Conservation (phyloP, 2,113 vertebrate genomes). For the Apteryx owenii region DNA sequence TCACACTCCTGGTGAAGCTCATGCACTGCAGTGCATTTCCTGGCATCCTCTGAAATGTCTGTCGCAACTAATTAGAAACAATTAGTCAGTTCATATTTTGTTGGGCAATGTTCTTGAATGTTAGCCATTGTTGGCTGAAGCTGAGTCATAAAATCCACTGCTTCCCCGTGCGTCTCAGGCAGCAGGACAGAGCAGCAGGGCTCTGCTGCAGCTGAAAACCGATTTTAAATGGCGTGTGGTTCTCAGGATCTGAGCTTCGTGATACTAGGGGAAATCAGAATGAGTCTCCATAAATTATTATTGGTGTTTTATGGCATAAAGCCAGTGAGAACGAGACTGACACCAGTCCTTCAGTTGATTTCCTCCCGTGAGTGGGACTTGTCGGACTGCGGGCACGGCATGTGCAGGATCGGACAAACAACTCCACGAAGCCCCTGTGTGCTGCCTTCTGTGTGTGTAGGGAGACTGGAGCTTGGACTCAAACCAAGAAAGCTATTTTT, state of each 20-base stretch:
- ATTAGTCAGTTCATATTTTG: neutral
- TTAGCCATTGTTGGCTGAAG: neutral
- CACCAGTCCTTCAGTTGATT: neutral
- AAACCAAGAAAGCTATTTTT: neutral
- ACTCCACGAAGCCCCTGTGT: neutral
- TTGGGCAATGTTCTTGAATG: neutral
- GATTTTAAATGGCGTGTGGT: neutral
- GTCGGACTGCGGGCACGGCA: neutral
- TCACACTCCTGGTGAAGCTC: accelerated
- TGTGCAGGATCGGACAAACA: neutral
- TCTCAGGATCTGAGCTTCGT: neutral
- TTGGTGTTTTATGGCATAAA: neutral
- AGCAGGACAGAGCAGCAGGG: neutral
- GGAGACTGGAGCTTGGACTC: neutral
- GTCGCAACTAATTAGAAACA: neutral
- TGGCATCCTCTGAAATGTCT: neutral
- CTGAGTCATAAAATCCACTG: neutral
- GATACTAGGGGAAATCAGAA: neutral
- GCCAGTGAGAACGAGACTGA: neutral
- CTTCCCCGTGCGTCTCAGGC: neutral
- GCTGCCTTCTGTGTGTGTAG: accelerated
- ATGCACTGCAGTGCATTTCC: neutral
- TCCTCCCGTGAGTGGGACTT: neutral
- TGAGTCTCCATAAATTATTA: neutral
- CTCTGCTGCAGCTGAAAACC: neutral